phyloP scores from a whole-genome alignment of 1,140 invertebrate genomes.

The Samia ricini region DNA sequence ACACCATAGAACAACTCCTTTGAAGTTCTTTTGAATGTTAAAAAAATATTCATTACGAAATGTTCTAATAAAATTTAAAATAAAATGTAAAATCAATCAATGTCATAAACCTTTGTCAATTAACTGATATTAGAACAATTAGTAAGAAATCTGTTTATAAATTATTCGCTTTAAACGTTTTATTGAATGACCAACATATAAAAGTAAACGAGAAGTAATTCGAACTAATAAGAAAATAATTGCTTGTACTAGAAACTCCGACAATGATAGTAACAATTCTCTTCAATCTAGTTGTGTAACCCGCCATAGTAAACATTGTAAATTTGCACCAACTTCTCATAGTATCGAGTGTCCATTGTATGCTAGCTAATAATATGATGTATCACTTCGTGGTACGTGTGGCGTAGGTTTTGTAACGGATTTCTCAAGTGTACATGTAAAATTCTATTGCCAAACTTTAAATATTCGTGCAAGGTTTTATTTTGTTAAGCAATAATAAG shows the following conservation, averaged over 20 bases:
- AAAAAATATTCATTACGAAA: too few relatives aligned
- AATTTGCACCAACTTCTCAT: background rate
- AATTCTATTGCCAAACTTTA: background rate
- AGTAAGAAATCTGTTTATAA: too few relatives aligned
- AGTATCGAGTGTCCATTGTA: background rate
- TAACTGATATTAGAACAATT: too few relatives aligned
- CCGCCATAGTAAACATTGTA: background rate
- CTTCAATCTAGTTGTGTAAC: background rate
- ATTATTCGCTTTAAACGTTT: too few relatives aligned
- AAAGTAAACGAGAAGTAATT: too few relatives aligned
- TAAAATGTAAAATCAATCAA: too few relatives aligned
- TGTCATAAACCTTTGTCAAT: too few relatives aligned
- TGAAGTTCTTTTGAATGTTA: too few relatives aligned
- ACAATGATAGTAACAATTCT: background rate
- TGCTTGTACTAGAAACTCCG: background rate
- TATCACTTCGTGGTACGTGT: background rate
- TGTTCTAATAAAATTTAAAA: too few relatives aligned
- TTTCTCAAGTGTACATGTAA: background rate
- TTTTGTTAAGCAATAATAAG: conserved; percentile 1
- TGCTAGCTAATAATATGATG: background rate
- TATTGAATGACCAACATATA: too few relatives aligned
- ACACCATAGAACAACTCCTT: too few relatives aligned
- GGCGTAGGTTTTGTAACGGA: background rate
- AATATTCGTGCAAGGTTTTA: background rate
- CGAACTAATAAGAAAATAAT: background rate